Percentiles rank a stretch among this genome's conserved stretches.
Evolutionary conservation across 1,140 invertebrate genomes (phyloP).

Genomic region (Teleopsis dalmanni): DNA sequence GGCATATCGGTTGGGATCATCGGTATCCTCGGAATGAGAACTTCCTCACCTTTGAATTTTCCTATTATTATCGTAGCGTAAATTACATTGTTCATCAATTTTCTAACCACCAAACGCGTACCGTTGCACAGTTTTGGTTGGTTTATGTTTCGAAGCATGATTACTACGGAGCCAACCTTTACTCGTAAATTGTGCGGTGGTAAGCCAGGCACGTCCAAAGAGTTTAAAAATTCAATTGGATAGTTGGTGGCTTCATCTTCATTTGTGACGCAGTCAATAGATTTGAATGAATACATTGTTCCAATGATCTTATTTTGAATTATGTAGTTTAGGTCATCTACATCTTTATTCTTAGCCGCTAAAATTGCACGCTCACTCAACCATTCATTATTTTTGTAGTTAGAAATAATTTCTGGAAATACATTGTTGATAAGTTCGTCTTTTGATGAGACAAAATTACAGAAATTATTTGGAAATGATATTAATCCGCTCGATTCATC

Average conservation of each 20-base stretch:
- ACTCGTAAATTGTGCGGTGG: conserved; percentile 40
- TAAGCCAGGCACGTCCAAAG: conserved; percentile 41
- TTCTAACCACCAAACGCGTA: conserved; percentile 42
- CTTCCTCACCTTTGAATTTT: conserved; percentile 44
- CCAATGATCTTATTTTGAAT: no score
- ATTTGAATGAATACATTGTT: no score
- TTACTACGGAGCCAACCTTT: conserved; percentile 43
- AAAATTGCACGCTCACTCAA: no score
- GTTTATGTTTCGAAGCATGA: conserved; percentile 45
- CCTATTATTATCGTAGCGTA: conserved; percentile 45
- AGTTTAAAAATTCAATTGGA: conserved; percentile 45
- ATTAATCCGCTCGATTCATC: no score
- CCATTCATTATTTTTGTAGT: no score
- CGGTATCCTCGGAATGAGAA: conserved; percentile 43
- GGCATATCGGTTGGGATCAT: conserved; percentile 17
- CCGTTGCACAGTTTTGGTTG: conserved; percentile 45
- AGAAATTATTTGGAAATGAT: no score
- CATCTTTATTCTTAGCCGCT: no score
- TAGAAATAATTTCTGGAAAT: no score
- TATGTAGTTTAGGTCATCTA: no score
- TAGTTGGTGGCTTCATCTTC: conserved; percentile 38
- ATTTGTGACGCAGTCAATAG: conserved; percentile 32
- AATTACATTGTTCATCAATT: conserved; percentile 42
- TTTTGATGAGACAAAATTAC: no score
- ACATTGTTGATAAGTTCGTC: no score